Base-by-base conservation (phyloP, 2,113 vertebrate species). In the Romanogobio albipinnatus region DNA sequence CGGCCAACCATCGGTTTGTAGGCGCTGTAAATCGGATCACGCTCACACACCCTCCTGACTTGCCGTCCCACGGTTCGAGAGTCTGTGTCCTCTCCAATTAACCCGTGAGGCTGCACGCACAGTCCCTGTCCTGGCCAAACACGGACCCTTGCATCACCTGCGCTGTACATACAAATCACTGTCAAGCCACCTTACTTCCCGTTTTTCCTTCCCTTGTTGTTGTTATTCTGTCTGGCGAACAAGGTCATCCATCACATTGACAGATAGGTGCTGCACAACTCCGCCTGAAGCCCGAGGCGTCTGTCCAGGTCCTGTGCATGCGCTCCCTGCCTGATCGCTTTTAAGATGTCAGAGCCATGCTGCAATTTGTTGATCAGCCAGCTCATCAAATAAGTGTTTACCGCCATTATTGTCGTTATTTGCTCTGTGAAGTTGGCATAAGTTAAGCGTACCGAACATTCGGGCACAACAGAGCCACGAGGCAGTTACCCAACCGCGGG, bases 51-150 rank as follows among this genome's bases (percentile, higher is more conserved):
- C 88, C 92, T 87, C 89, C 89, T 88, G 88, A 91, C 88, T 89
- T 81, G 89, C 86, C 83, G 86, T 14, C 15, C 88, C 64, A 76
- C 83, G 85, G 90, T 86, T 84, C 71, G 86, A 90, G 90, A 91
- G 88, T 84, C 86, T 86, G 85, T 91, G 93, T 95, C 92, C 86
- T 91, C 89, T 93, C 80, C 87, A 88, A 92, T 95, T 94, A 94
- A 89, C 86, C 90, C 84, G 29, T 74, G 90, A 91, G 85, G 82
- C 90, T 83, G 88, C 92, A 91, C 87, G 43, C 59, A 26, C 71
- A 77, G 64, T 62, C 62, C 53, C 64, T 45, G 58, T 87, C 33
- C n/a, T 33, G 58, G 62, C 78, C 74, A 64, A 49, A 49, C 36
- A 29, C 82, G 81, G 86, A 88, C 85, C 88, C 89, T 90, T 71